Evolutionary conservation across 2,888 invertebrate genomes (phyloP), one percentile per base, ranked within the genome.

Genomic region (Callimorpha dominula): DNA sequence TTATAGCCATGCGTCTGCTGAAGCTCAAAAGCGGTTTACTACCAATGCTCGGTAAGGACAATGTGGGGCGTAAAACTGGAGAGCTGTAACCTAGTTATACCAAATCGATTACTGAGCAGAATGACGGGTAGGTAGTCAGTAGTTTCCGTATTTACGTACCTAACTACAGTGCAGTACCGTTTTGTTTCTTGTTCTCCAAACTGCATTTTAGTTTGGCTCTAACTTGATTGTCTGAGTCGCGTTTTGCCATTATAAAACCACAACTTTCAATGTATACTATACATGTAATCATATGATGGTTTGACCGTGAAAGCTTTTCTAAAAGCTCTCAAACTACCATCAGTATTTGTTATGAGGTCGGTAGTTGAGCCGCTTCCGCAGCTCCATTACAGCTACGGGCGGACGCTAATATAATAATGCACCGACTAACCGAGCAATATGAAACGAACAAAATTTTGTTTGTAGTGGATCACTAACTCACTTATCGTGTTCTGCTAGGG

Each of bases 391-490:
- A 71, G 75, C 67, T 75, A 72, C 74, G 67, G 80, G 66, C 70
- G 71, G 66, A 54, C 68, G 46, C 79, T 91, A 91, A 91, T 89
- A 74, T 85, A 89, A 89, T 91, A 89, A 90, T 89, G 87, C 85
- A 82, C 78, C 68, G 73, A 71, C 85, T 87, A 81, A 86, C 88
- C 86, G 79, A 74, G 78, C 85, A 79, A 84, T 86, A 82, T 78
- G 82, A 81, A 84, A 81, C 85, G 83, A 88, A 90, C 87, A 88
- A 89, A 17, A 86, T 87, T 87, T 85, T 81, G 78, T 80, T 79
- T 72, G 54, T 70, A 70, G 69, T 80, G 72, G 72, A 70, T 52
- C 46, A 42, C n/a, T 82, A 82, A 83, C 64, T 70, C 43, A 69
- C 9, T 73, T 73, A 65, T 5, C 31, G 15, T 57, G 68, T 73